phyloP scores from a whole-genome alignment of 1,140 invertebrate genomes.

The Drosophila arizonae region DNA sequence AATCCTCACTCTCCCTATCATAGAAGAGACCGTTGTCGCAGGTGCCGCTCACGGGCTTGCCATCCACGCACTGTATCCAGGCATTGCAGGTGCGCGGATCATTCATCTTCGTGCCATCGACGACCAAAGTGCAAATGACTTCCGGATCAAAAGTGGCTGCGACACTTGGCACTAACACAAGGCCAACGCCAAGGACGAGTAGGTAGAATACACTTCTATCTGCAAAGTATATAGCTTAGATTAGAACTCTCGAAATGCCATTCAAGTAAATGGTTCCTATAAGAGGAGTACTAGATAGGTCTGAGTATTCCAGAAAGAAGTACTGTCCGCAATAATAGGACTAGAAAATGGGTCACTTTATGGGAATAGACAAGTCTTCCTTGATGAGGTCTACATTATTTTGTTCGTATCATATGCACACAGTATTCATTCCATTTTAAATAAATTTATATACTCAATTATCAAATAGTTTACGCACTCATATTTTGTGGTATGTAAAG shows the following conservation, averaged over 20 bases:
- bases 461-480: conserved; percentile 30
- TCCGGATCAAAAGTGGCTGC: conserved; percentile 57
- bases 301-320: too few species aligned
- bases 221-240: conserved; percentile 1
- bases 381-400: too few species aligned
- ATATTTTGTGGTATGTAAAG: conserved; percentile 18
- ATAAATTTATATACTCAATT: not conserved
- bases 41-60: conserved; percentile 41
- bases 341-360: too few species aligned
- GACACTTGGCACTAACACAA: not conserved
- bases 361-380: too few species aligned
- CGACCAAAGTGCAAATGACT: conserved; percentile 51
- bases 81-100: conserved; percentile 67
- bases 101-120: conserved; percentile 63
- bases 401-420: too few species aligned
- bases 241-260: not conserved
- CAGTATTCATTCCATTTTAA: too few species aligned
- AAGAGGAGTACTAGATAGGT: too few species aligned
- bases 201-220: not conserved
- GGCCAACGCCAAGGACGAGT: conserved; percentile 2
- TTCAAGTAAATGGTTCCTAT: not conserved
- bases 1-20: conserved; percentile 54
- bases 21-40: conserved; percentile 58
- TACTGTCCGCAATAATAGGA: too few species aligned
- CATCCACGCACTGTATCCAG: conserved; percentile 67